These are phyloP conservation scores for Nannobrachium achirus DNA, from an alignment of 2,113 vertebrate species.

Conservation along the genomic window DNA sequence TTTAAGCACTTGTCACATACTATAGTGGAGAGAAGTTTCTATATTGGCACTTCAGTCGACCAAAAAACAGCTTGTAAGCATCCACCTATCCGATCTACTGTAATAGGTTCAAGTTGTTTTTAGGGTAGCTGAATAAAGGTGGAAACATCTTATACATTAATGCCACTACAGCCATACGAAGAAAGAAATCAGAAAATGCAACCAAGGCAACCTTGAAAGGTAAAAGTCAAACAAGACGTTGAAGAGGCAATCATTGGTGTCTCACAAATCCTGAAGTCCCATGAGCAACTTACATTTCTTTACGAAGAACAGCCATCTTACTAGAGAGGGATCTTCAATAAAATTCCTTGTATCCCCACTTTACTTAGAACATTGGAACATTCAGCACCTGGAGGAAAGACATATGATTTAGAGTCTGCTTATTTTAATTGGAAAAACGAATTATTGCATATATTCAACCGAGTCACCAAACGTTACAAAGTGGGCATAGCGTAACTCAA, in stretches of 20 bases:
- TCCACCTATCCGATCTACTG: not conserved
- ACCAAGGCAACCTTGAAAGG: conserved; percentile 39
- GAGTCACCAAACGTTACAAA: not conserved
- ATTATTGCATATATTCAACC: not conserved
- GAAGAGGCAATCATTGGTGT: conserved; percentile 65
- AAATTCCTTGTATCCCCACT: conserved; percentile 11
- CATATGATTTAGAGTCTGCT: not conserved
- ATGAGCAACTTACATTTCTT: conserved; percentile 36
- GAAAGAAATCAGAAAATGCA: conserved; percentile 52
- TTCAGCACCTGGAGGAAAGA: conserved; percentile 60
- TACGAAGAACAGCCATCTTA: conserved; percentile 14
- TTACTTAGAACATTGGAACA: conserved; percentile 67
- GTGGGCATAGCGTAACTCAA: not conserved
- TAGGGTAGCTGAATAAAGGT: conserved; percentile 19
- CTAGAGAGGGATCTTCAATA: conserved; percentile 15
- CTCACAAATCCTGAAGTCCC: conserved; percentile 43
- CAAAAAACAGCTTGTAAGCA: conserved; percentile 2
- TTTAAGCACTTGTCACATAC: conserved; percentile 47
- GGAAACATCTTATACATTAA: conserved; percentile 17
- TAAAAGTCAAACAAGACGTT: conserved; percentile 45
- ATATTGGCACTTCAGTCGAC: conserved; percentile 15
- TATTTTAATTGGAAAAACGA: not conserved
- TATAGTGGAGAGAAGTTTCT: not conserved
- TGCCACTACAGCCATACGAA: conserved; percentile 32
- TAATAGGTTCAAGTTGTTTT: conserved; percentile 23